phyloP scores from a whole-genome alignment of 2,797 vertebrate species.

The Meda fulgida region DNA sequence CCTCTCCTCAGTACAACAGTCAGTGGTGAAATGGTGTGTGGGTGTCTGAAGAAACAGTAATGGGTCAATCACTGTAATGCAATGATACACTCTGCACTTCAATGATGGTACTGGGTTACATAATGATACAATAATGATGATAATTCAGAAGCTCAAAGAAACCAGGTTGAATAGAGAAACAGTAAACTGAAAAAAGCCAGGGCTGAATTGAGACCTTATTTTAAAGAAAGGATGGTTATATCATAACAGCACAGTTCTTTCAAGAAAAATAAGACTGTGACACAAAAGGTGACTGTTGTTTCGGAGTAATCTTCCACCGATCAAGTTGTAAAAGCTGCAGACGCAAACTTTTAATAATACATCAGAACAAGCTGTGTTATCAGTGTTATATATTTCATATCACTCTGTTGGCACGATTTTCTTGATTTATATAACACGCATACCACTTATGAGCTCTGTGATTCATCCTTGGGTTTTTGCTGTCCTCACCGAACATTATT shows the following conservation, averaged over 20 bases:
- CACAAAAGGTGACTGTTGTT: constrained; percentile 15
- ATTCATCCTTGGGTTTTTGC: constrained; percentile 38
- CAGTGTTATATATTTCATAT: neutral
- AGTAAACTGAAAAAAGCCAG: constrained; percentile 18
- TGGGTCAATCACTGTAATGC: constrained; percentile 45
- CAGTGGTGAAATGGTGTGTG: constrained; percentile 49
- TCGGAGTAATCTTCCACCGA: neutral
- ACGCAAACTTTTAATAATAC: constrained; percentile 14
- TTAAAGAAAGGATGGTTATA: constrained; percentile 5
- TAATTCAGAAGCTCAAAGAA: constrained; percentile 36
- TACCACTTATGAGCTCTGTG: constrained; percentile 21
- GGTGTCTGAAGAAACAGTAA: constrained; percentile 40
- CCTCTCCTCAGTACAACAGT: constrained; percentile 25
- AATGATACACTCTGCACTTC: constrained; percentile 38
- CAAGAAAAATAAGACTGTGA: neutral
- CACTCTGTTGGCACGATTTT: neutral
- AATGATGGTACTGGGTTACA: constrained; percentile 37
- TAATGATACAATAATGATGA: constrained; percentile 42
- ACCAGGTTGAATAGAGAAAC: constrained; percentile 26
- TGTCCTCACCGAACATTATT: constrained; percentile 41
- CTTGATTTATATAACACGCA: constrained; percentile 39
- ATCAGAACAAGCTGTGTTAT: neutral
- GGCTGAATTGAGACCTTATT: constrained; percentile 18
- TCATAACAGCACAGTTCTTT: neutral
- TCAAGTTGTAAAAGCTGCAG: neutral